Evolutionary conservation across 1,140 invertebrate genomes (phyloP).

Genomic region (Acyrthosiphon pisum): DNA sequence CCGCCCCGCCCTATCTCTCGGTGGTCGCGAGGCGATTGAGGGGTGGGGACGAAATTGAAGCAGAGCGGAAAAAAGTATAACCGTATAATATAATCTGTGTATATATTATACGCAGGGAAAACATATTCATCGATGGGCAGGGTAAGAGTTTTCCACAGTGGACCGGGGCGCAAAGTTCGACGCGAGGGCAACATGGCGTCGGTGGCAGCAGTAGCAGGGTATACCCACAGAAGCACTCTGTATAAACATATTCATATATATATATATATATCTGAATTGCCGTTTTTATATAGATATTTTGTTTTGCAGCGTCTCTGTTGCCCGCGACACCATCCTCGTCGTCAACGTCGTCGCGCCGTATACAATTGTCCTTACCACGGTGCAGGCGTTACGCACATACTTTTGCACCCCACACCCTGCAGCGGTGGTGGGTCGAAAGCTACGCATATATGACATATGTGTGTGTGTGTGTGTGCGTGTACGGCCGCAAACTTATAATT

Average conservation of each 20-base stretch:
- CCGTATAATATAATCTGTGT: not conserved
- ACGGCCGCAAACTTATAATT: constrained; percentile 58
- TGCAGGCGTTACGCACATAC: not conserved
- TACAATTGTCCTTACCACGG: not conserved
- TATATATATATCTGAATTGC: not conserved
- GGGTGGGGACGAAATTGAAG: not conserved
- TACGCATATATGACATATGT: not conserved
- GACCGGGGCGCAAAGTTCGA: not conserved
- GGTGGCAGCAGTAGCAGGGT: too few relatives aligned
- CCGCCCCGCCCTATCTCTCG: not conserved
- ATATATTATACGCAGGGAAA: not conserved
- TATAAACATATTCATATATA: not conserved
- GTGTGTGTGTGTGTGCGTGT: not conserved
- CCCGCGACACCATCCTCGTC: not conserved
- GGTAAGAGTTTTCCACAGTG: not conserved
- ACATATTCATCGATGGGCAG: not conserved
- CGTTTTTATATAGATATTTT: not conserved
- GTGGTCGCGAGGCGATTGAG: not conserved
- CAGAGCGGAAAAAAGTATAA: not conserved
- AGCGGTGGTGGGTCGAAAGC: not conserved
- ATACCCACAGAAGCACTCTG: too few relatives aligned
- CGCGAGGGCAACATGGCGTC: not conserved
- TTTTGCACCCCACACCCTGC: not conserved
- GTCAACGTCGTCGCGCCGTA: not conserved
- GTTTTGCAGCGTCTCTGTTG: not conserved